phyloP scores from a whole-genome alignment of 2,797 vertebrate species.

The Gymnoscopelus braueri region DNA sequence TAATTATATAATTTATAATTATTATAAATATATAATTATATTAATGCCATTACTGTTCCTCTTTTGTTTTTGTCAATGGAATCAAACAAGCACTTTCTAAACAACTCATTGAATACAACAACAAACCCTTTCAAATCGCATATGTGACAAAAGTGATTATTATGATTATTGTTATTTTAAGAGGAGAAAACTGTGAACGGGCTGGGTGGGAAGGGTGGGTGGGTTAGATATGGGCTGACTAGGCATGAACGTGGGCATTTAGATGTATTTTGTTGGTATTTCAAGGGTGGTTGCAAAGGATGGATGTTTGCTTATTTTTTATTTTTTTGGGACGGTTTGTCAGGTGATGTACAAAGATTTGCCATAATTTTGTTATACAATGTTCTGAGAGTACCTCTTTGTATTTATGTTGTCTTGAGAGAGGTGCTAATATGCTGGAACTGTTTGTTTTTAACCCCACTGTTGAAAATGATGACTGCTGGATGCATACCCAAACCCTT shows the following conservation, averaged over 20 bases:
- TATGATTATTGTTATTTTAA: slow-evolving; percentile 71
- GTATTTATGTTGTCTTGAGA: slow-evolving; percentile 81
- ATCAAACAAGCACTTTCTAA: slow-evolving; percentile 84
- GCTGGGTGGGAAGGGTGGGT: slow-evolving; percentile 22
- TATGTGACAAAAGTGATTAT: slow-evolving; percentile 62
- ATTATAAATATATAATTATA: no score
- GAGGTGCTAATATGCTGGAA: slow-evolving; percentile 76
- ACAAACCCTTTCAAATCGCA: slow-evolving; percentile 74
- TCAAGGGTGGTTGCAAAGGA: slow-evolving; percentile 42
- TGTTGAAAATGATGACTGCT: slow-evolving; percentile 54
- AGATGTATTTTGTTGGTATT: slow-evolving; percentile 68
- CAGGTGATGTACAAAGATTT: slow-evolving; percentile 73
- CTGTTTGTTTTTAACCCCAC: slow-evolving; percentile 46
- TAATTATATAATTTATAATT: no score
- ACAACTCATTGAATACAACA: slow-evolving; percentile 77
- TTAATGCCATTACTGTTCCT: slow-evolving; percentile 51
- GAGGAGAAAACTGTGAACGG: slow-evolving; percentile 82
- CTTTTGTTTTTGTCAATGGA: slow-evolving; percentile 69
- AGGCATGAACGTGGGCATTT: slow-evolving; percentile 73
- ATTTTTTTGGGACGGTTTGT: slow-evolving; percentile 65
- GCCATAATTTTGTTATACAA: slow-evolving; percentile 80
- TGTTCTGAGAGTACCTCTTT: slow-evolving; percentile 81
- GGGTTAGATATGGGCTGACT: slow-evolving; percentile 51
- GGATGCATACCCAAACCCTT: slow-evolving; percentile 59
- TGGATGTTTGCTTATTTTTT: slow-evolving; percentile 5